Base-by-base conservation (phyloP, 2,797 vertebrate genomes). In the Clarias platycephalus region DNA sequence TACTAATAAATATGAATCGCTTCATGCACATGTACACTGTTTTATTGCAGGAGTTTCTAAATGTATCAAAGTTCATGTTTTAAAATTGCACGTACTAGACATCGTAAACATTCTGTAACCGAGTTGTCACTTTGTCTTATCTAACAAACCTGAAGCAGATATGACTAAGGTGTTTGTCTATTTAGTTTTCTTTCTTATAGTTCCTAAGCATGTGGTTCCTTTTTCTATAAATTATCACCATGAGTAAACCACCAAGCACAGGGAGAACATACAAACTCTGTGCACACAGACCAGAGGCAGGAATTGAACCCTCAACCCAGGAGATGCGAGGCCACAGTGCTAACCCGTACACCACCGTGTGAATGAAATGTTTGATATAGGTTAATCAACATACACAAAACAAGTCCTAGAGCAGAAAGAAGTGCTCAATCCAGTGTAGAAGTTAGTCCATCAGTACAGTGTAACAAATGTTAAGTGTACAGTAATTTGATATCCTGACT, bases 31-130 rank as follows among this genome's bases (percentile, higher is more conserved):
- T 66, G n/a, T 16, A 66, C 31, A 74, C 80, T 71, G 64, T 88
- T 81, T 70, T 55, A 83, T 85, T 82, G 67, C 81, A 75, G 71
- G 71, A 72, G 58, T 67, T 74, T 83, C 71, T 72, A 83, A 77
- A 81, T 55, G 24, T 31, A 44, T 40, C 44, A 66, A 81, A 68
- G 62, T 68, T 87, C 60, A 83, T 44, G 28, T 81, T 83, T 87
- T 81, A 53, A 49, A 49, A 28, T 53, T 26, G n/a, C 37, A 44
- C 40, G 9, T 40, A 31, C 16, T n/a, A 49, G 58, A 79, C 15
- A 8, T 44, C 18, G 57, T 60, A 76, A 58, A 72, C 49, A 70
- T 22, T 40, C 34, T 12, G 3, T n/a, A 76, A 58, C 22, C 22
- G 22, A 7, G 31, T 0, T 62, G 24, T 79, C 34, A 22, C 26